Base-by-base conservation (phyloP, 2,888 invertebrate genomes). In the Rhamphomyia laevipes region DNA sequence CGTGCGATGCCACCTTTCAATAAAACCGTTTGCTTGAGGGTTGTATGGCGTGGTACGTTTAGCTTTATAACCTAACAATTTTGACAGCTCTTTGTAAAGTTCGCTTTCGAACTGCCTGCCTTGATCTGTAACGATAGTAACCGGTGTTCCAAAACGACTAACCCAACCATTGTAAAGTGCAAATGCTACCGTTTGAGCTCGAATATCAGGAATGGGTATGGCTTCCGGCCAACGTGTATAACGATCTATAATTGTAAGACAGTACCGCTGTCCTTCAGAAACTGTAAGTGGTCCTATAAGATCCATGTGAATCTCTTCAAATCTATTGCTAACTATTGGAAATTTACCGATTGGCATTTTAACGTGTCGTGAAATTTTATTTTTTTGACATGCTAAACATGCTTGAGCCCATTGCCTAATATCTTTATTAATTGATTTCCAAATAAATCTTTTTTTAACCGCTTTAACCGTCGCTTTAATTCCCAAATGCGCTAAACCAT, bases 21-120 rank as follows among this genome's bases (percentile, higher is more conserved):
- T 13, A 2, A 46, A n/a, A 6, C 51, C 51, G 11, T 52, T 50
- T 4, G 46, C 27, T n/a, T 52, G 48, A 1, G 50, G 48, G 23
- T 52, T 47, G 33, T 52, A 50, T 5, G 46, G 45, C 21, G 52
- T 50, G 1, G 50, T 48, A 12, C 48, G 37, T 4, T 38, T 35
- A 16, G 41, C 46, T 17, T 46, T 44, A 23, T 31, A 33, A 2
- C 48, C 51, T 37, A 48, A 17, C 13, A 40, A 12, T 35, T n/a
- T 43, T 4, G 35, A 41, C 4, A 51, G 13, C 4, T 51, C 43
- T 21, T 40, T 43, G 12, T 46, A 48, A 13, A 51, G 21, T 3
- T 9, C n/a, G n/a, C n/a, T n/a, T n/a, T n/a, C n/a, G 2, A 51
- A 48, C 17, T 48, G 51, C 9, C 42, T 4, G 5, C 48, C 48